Base-by-base conservation (phyloP, 2,888 invertebrate genomes). In the Trypoxylon attenuatum region DNA sequence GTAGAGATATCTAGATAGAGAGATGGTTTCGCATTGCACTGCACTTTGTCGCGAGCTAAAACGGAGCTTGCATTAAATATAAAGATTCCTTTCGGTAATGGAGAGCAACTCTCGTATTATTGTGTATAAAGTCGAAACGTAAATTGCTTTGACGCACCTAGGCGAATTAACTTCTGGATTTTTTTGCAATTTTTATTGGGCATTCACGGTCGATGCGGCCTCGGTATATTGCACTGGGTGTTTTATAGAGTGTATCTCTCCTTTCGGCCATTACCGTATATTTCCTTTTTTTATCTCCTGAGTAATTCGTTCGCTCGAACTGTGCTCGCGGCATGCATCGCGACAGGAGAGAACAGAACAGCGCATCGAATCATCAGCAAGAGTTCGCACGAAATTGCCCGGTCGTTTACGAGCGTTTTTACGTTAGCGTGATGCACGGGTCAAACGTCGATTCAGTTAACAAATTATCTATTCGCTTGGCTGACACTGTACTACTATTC, bases 291-390 rank as follows among this genome's bases (percentile, higher is more conserved):
- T 58, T 38, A 43, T 27, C 43, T 42, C 54, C 49, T 22, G 29
- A 22, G 63, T 64, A 68, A 70, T 57, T 59, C 62, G 51, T 41
- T 59, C 43, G 10, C 16, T 41, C 43, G 46, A 42, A 54, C 41
- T 19, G 43, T 42, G 19, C n/a, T n/a, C n/a, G n/a, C n/a, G n/a
- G n/a, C n/a, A n/a, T n/a, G n/a, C n/a, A n/a, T n/a, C n/a, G n/a
- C n/a, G n/a, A n/a, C n/a, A n/a, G n/a, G n/a, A n/a, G n/a, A n/a
- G n/a, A n/a, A 42, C 22, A 25, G 13, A 23, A 19, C 8, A 19
- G 50, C 33, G 47, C 52, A 66, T 69, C 60, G 56, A 73, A 73
- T 71, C 73, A 65, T 69, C 45, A 60, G 61, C 51, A 60, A 70
- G 59, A 74, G 62, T 67, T 69, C 56, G 67, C 58, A 49, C 52